These are phyloP conservation scores for Anagyrus pseudococci DNA, from an alignment of 2,888 invertebrate species.

Conservation along the genomic window DNA sequence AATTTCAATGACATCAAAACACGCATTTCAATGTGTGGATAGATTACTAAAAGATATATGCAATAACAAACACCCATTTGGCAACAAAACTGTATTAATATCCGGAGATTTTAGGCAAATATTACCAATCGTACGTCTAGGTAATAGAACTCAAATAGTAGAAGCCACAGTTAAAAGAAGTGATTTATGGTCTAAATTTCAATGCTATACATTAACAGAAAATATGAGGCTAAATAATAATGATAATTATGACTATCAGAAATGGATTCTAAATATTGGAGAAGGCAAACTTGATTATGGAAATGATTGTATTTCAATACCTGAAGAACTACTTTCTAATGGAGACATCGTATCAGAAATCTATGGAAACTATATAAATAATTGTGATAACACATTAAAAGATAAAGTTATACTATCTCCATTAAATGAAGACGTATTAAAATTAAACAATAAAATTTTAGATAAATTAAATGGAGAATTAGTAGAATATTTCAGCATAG, in stretches of 20 bases:
- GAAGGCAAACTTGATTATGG: slow-evolving; percentile 1
- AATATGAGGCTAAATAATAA: slow-evolving; percentile 1
- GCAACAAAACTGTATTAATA: not conserved
- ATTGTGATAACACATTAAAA: no score
- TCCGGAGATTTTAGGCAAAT: slow-evolving; percentile 16
- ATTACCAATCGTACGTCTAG: slow-evolving; percentile 11
- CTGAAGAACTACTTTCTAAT: slow-evolving; percentile 4
- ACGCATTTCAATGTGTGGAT: slow-evolving; percentile 31
- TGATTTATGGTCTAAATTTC: slow-evolving; percentile 33
- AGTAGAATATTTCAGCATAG: slow-evolving; percentile 20
- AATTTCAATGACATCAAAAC: slow-evolving; percentile 33
- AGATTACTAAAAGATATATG: slow-evolving; percentile 25
- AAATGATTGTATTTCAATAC: not conserved
- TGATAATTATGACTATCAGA: slow-evolving; percentile 4
- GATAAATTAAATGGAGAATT: slow-evolving; percentile 11
- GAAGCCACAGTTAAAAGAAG: slow-evolving; percentile 18
- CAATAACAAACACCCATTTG: slow-evolving; percentile 7
- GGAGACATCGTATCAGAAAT: not conserved
- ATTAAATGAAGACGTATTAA: slow-evolving; percentile 23
- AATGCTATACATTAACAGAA: slow-evolving; percentile 15
- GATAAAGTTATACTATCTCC: slow-evolving; percentile 27
- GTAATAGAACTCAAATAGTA: slow-evolving; percentile 10
- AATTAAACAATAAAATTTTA: slow-evolving; percentile 12
- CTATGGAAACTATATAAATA: not conserved
- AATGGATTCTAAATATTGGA: slow-evolving; percentile 13